Evolutionary conservation across 1,140 invertebrate genomes (phyloP).

Genomic region (Streblospio benedicti): DNA sequence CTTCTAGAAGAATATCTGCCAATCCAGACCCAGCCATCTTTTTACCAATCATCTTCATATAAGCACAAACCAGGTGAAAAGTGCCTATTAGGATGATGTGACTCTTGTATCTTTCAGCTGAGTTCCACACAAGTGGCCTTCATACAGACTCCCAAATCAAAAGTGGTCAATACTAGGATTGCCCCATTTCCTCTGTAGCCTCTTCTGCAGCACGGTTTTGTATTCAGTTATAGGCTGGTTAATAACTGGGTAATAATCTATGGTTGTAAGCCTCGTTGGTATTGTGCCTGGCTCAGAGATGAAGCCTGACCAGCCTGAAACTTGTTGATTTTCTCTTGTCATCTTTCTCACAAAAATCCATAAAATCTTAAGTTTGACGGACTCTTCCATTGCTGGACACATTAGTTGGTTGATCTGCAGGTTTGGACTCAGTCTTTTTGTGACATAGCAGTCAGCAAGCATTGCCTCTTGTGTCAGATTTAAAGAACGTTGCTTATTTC

Average conservation of each 20-base stretch:
- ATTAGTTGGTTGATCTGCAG: too few relatives aligned
- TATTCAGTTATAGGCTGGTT: background rate
- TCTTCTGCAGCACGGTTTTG: background rate
- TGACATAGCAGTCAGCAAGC: too few relatives aligned
- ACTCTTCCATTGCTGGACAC: too few relatives aligned
- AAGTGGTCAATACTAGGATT: background rate
- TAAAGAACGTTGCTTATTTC: too few relatives aligned
- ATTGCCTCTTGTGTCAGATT: too few relatives aligned
- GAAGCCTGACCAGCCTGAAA: too few relatives aligned
- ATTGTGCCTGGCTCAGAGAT: background rate
- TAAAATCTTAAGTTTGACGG: too few relatives aligned
- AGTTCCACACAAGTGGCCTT: conserved; percentile 22
- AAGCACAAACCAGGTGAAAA: conserved; percentile 20
- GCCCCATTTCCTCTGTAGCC: background rate
- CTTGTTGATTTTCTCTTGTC: too few relatives aligned
- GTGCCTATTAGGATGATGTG: conserved; percentile 22
- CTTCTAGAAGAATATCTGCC: conserved; percentile 16
- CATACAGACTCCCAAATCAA: background rate
- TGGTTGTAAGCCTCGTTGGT: background rate
- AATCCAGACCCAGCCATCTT: conserved; percentile 21
- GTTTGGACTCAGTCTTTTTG: too few relatives aligned
- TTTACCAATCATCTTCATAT: conserved; percentile 25
- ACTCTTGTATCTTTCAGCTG: conserved; percentile 18
- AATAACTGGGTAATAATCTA: background rate
- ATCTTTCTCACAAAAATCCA: too few relatives aligned